phyloP scores from a whole-genome alignment of 2,888 invertebrate genomes.

The Lucinisca nassula region DNA sequence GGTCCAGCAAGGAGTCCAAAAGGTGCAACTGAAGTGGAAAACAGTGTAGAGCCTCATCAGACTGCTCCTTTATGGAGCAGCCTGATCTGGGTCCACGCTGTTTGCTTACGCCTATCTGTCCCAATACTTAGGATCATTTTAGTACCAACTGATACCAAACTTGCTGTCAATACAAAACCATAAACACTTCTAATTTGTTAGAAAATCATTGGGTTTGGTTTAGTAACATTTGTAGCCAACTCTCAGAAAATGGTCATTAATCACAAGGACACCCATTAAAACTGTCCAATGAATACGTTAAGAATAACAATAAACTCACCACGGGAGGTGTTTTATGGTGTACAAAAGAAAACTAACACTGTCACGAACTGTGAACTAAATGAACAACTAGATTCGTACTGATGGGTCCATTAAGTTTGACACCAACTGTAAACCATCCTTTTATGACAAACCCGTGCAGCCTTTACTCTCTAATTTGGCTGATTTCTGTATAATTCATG shows the following conservation, averaged over 20 bases:
- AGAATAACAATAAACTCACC: neutral
- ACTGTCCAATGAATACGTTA: neutral
- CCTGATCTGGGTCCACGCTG: too few relatives aligned
- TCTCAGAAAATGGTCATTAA: neutral
- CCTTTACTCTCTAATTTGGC: neutral
- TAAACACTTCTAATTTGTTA: neutral
- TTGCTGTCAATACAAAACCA: neutral
- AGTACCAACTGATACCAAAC: neutral
- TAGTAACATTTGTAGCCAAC: neutral
- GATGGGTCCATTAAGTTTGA: slow-evolving; percentile 4
- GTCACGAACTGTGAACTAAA: neutral
- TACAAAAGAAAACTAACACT: slow-evolving; percentile 4
- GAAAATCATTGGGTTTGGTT: neutral
- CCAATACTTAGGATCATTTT: neutral
- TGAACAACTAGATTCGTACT: neutral
- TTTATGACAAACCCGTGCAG: neutral
- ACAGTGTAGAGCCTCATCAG: too few relatives aligned
- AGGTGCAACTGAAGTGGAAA: too few relatives aligned
- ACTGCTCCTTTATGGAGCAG: too few relatives aligned
- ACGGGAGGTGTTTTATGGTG: neutral
- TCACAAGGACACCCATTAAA: neutral
- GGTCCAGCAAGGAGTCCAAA: too few relatives aligned
- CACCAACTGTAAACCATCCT: slow-evolving; percentile 2
- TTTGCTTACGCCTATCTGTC: too few relatives aligned
- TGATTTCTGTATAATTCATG: neutral